Conservation (phyloP, 2,113 vertebrate species). For the Ptilonorhynchus violaceus region DNA sequence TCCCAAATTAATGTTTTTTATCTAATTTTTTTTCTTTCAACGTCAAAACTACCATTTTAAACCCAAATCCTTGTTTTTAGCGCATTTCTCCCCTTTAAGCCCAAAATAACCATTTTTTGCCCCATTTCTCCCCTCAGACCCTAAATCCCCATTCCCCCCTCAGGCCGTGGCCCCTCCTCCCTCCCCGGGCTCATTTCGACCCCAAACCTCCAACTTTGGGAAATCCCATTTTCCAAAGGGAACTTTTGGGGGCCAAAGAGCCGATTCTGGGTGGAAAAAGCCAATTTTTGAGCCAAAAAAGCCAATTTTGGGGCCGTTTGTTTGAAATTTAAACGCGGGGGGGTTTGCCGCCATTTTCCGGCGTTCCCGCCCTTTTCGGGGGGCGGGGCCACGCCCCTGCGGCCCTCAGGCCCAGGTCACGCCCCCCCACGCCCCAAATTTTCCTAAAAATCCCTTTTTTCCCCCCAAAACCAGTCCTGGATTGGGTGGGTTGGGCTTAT, state of each 20-base stretch:
- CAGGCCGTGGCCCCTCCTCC: rapidly evolving
- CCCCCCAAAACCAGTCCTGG: too few species aligned
- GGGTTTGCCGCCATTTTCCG: background rate
- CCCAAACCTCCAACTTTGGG: too few species aligned
- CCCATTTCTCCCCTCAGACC: rapidly evolving
- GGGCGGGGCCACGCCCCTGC: rapidly evolving
- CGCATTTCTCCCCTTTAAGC: rapidly evolving
- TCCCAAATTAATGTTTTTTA: too few species aligned
- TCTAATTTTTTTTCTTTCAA: too few species aligned
- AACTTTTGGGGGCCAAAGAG: rapidly evolving
- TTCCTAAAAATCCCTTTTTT: too few species aligned
- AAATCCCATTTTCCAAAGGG: rapidly evolving
- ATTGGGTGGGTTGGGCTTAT: too few species aligned
- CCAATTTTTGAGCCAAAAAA: background rate
- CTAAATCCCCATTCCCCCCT: rapidly evolving
- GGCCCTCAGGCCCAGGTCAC: too few species aligned
- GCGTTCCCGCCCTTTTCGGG: background rate
- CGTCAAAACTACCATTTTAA: rapidly evolving
- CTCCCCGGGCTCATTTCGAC: rapidly evolving
- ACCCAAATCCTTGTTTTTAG: background rate
- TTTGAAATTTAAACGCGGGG: background rate
- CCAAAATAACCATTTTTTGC: rapidly evolving
- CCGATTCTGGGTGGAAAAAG: background rate
- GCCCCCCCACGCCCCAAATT: too few species aligned
- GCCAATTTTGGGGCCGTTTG: background rate